phyloP scores from a whole-genome alignment of 2,888 invertebrate genomes.

The Plebejus melissa region DNA sequence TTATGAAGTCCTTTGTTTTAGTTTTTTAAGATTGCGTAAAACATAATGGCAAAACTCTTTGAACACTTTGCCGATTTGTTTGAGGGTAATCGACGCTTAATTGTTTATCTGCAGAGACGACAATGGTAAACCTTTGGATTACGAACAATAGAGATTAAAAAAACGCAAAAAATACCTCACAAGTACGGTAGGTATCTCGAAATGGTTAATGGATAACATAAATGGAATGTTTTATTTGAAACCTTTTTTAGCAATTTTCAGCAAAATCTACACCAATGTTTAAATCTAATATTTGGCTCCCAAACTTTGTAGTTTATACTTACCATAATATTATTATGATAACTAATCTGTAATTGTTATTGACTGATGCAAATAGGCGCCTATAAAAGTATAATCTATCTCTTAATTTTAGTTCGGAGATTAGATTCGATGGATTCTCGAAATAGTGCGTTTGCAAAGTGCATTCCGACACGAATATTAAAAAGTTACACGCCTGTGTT shows the following conservation, averaged over 20 bases:
- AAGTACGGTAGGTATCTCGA: background rate
- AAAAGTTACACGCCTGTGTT: conserved; percentile 10
- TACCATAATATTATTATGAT: no score
- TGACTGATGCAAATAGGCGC: background rate
- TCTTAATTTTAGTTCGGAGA: background rate
- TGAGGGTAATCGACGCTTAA: conserved; percentile 12
- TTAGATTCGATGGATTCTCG: background rate
- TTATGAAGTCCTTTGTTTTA: conserved; percentile 18
- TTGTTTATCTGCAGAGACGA: conserved; percentile 14
- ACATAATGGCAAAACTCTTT: conserved; percentile 16
- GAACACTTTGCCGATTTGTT: conserved; percentile 19
- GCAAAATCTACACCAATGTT: background rate
- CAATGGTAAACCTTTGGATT: conserved; percentile 18
- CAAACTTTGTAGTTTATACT: background rate
- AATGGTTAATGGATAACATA: background rate
- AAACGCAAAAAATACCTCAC: background rate
- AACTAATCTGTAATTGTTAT: background rate
- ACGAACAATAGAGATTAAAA: conserved; percentile 17
- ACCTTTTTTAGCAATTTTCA: background rate
- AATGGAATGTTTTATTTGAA: background rate
- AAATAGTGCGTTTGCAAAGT: conserved; percentile 8
- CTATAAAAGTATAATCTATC: background rate
- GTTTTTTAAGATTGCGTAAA: conserved; percentile 13
- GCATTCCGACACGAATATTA: conserved; percentile 19
- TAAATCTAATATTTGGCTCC: background rate